Evolutionary conservation across 2,113 vertebrate genomes (phyloP).

Genomic region (Microcebus lehilahytsara): DNA sequence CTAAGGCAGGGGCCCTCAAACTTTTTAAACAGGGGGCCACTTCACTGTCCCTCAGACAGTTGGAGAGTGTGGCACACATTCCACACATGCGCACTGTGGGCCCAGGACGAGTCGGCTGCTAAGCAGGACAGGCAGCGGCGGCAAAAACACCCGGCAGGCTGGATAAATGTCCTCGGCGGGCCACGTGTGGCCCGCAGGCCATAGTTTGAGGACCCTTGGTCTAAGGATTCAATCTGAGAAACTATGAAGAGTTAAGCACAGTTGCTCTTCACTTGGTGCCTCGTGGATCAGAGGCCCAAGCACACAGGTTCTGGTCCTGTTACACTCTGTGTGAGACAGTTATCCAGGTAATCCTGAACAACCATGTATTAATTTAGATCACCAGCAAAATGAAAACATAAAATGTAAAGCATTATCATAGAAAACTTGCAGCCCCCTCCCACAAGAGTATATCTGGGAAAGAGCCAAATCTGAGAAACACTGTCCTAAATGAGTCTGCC

Average conservation of each 20-base stretch:
- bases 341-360: not conserved
- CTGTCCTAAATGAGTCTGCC: not conserved
- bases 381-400: not conserved
- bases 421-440: not conserved
- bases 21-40: too few relatives aligned
- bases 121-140: too few relatives aligned
- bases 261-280: not conserved
- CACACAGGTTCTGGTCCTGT: accelerated
- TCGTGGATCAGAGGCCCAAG: not conserved
- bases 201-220: too few relatives aligned
- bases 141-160: too few relatives aligned
- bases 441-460: not conserved
- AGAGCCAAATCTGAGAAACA: conserved; percentile 12
- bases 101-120: too few relatives aligned
- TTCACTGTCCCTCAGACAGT: too few relatives aligned
- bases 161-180: too few relatives aligned
- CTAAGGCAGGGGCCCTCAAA: not conserved
- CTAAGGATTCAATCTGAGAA: not conserved
- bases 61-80: too few relatives aligned
- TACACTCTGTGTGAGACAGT: not conserved
- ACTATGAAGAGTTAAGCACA: not conserved
- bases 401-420: not conserved
- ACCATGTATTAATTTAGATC: not conserved
- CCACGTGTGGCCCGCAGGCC: too few relatives aligned
- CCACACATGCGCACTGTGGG: too few relatives aligned